Conservation (phyloP, 1,140 invertebrate species). For the Lucilia cuprina region DNA sequence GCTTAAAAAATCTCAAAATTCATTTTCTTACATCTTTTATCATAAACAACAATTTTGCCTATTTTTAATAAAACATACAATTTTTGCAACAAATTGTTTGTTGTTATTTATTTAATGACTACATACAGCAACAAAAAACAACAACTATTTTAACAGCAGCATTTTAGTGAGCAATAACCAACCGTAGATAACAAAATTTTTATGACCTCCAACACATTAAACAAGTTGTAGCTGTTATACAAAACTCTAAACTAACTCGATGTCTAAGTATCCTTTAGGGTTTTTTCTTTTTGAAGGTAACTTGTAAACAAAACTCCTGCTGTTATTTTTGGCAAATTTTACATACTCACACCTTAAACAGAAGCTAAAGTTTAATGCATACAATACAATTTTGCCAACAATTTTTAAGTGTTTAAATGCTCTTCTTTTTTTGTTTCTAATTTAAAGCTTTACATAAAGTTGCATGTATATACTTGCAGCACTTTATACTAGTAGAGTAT, state of each 20-base stretch:
- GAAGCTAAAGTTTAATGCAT: background rate
- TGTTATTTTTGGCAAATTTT: constrained; percentile 3
- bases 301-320: constrained; percentile 1
- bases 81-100: background rate
- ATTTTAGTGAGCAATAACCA: background rate
- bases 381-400: background rate
- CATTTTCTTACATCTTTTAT: no score
- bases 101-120: background rate
- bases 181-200: background rate
- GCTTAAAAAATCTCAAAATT: no score
- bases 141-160: background rate
- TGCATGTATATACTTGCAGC: background rate
- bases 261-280: background rate
- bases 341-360: background rate
- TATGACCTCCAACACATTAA: background rate
- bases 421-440: background rate
- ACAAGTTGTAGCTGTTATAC: background rate
- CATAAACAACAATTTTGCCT: no score
- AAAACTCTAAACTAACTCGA: background rate
- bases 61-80: no score
- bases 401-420: background rate
- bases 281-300: background rate
- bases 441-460: background rate
- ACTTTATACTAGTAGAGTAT: background rate
- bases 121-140: background rate